These are phyloP conservation scores for Struthidea cinerea DNA, from an alignment of 2,113 vertebrate species.

Conservation along the genomic window DNA sequence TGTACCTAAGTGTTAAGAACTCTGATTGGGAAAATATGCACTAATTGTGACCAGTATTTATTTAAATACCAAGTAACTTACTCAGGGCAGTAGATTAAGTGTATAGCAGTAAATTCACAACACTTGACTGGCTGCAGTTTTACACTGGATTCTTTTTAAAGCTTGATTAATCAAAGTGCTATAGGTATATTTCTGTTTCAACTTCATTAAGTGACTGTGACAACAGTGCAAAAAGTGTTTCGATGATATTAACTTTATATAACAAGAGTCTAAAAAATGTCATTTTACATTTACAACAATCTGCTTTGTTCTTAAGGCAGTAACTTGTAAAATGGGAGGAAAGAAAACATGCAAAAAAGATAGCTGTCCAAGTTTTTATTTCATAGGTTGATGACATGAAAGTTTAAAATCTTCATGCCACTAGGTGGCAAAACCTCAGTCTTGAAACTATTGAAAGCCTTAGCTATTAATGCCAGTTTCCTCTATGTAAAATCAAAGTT, in stretches of 20 bases:
- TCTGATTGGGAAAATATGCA: not conserved
- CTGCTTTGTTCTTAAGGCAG: not conserved
- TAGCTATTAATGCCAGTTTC: not conserved
- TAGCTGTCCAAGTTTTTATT: not conserved
- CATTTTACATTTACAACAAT: not conserved
- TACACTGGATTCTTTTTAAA: not conserved
- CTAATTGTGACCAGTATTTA: not conserved
- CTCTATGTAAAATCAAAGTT: not conserved
- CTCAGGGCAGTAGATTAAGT: not conserved
- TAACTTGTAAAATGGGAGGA: not conserved
- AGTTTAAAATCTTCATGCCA: not conserved
- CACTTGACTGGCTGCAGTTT: not conserved
- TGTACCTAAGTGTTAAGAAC: not conserved
- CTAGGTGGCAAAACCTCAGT: slow-evolving; percentile 24
- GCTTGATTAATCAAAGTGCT: not conserved
- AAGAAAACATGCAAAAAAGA: not conserved
- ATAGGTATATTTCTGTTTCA: not conserved
- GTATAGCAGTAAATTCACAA: not conserved
- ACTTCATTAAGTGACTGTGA: not conserved
- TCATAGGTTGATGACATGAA: not conserved
- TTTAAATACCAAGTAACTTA: not conserved
- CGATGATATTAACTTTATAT: not conserved
- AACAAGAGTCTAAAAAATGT: not conserved
- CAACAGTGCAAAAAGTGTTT: not conserved
- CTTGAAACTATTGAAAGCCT: not conserved